These are phyloP conservation scores for Parasteatoda tepidariorum DNA, from an alignment of 1,140 invertebrate genomes.

Conservation along the genomic window DNA sequence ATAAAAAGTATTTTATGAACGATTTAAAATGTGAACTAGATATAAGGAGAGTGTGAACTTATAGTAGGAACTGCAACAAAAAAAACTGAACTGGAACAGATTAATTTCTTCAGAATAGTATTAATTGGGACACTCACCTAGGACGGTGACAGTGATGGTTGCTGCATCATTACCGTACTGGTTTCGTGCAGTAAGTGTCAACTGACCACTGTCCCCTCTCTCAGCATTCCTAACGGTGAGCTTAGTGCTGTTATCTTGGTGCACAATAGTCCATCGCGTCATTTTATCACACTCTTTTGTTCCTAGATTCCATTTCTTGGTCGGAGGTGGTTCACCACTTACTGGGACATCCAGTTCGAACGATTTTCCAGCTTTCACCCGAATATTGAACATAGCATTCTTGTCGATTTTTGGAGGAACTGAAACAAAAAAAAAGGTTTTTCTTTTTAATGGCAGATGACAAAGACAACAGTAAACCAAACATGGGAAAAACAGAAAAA, in stretches of 20 bases:
- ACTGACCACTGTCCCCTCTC: conserved; percentile 83
- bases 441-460: too few relatives aligned
- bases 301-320: conserved; percentile 90
- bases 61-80: too few relatives aligned
- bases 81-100: too few relatives aligned
- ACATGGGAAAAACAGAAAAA: too few relatives aligned
- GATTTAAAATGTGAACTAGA: too few relatives aligned
- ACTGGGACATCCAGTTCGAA: conserved; percentile 96
- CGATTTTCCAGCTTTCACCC: conserved; percentile 89
- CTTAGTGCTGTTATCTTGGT: conserved; percentile 89
- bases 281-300: conserved; percentile 81
- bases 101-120: too few relatives aligned
- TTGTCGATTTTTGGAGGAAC: conserved; percentile 93
- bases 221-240: conserved; percentile 89
- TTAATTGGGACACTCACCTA: too few relatives aligned
- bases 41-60: too few relatives aligned
- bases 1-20: too few relatives aligned
- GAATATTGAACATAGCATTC: conserved; percentile 92
- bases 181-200: conserved; percentile 86
- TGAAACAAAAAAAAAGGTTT: conserved; percentile 72
- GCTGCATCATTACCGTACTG: conserved; percentile 89
- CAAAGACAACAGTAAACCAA: too few relatives aligned
- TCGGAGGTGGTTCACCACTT: conserved; percentile 91
- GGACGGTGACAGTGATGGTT: conserved; percentile 86
- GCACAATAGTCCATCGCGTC: conserved; percentile 85